phyloP scores from a whole-genome alignment of 2,113 vertebrate species.

The Phalacrocorax carbo region DNA sequence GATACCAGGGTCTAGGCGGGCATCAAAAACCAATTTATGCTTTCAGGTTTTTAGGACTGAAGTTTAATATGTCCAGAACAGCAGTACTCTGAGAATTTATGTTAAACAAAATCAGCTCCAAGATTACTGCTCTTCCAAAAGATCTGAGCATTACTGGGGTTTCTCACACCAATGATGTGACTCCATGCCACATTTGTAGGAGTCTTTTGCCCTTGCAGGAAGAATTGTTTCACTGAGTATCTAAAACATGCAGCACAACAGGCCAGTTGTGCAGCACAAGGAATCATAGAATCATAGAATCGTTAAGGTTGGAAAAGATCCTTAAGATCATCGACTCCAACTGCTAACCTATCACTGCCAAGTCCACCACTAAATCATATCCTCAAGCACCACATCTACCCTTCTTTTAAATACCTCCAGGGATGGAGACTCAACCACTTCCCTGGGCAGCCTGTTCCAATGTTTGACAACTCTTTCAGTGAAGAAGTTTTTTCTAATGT shows the following conservation, averaged over 20 bases:
- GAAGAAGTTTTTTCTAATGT: too few relatives aligned
- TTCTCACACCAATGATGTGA: not conserved
- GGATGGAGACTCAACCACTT: too few relatives aligned
- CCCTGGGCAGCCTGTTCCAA: too few relatives aligned
- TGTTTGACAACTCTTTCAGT: too few relatives aligned
- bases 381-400: too few relatives aligned
- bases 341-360: too few relatives aligned
- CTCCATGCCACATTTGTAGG: not conserved
- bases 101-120: not conserved
- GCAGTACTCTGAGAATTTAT: not conserved
- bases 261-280: not conserved
- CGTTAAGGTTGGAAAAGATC: too few relatives aligned
- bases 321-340: too few relatives aligned
- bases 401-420: too few relatives aligned
- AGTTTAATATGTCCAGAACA: not conserved
- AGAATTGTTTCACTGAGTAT: not conserved
- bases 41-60: not conserved
- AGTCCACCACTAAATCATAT: too few relatives aligned
- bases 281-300: too few relatives aligned
- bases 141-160: not conserved
- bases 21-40: not conserved
- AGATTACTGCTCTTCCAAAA: not conserved
- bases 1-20: not conserved
- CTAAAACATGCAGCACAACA: not conserved
- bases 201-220: not conserved